Conservation (phyloP, 2,797 vertebrate genomes). For the Tadarida brasiliensis region DNA sequence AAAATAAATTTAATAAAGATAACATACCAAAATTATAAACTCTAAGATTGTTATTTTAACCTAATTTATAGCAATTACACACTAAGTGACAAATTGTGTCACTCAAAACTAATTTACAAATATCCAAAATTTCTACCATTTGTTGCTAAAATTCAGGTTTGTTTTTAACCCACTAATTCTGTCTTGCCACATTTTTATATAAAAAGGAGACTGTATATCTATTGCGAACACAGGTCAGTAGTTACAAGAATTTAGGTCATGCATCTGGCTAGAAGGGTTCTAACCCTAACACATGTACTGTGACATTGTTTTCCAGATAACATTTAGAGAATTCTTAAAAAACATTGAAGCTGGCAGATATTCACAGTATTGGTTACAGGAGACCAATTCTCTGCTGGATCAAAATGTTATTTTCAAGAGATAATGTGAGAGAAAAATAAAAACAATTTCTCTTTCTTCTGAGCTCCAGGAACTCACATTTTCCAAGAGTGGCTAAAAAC, state of each 20-base stretch:
- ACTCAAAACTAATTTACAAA: background rate
- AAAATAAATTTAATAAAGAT: background rate
- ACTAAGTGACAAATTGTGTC: background rate
- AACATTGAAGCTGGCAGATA: constrained; percentile 21
- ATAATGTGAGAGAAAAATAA: constrained; percentile 55
- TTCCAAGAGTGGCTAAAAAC: constrained; percentile 34
- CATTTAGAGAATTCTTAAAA: constrained; percentile 66
- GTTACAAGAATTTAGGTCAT: constrained; percentile 28
- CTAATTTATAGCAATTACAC: background rate
- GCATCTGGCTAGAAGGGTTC: background rate
- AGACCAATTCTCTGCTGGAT: constrained; percentile 65
- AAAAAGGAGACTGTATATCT: background rate
- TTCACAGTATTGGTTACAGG: constrained; percentile 54
- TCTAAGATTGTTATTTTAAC: background rate
- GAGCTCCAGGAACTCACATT: constrained; percentile 43
- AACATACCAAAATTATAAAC: background rate
- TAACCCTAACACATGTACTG: background rate
- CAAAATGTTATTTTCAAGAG: constrained; percentile 67
- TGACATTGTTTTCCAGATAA: constrained; percentile 67
- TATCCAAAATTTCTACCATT: background rate
- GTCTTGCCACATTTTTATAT: background rate
- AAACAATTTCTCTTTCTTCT: constrained; percentile 61
- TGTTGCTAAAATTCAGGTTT: background rate
- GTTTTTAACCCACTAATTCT: background rate
- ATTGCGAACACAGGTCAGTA: background rate